Evolutionary conservation across 2,888 invertebrate genomes (phyloP), one percentile per base, ranked within the genome.

Genomic region (Stenoptilia bipunctidactyla): DNA sequence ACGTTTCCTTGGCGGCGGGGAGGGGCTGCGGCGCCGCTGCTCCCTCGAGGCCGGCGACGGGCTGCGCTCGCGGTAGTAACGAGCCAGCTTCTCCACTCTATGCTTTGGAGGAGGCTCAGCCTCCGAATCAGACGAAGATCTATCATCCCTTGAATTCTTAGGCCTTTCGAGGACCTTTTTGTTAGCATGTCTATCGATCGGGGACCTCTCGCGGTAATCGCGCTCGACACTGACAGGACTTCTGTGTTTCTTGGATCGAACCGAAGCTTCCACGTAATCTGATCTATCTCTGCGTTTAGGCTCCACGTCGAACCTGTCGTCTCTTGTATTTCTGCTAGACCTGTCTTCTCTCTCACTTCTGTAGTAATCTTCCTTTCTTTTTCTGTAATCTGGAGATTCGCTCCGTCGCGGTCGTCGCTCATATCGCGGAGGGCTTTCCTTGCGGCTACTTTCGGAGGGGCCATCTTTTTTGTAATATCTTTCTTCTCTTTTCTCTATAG

Each of bases 71-170:
- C 64, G 70, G 37, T 64, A 51, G 45, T 65, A 58, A 30, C 61
- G 61, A 6, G 49, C 42, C 40, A 40, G 43, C 43, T 59, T 69
- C 15, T 61, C 61, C 15, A 45, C 41, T 40, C 46, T 60, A n/a
- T 51, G 61, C 50, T 62, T 69, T 3, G 56, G 53, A 5, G 55
- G 53, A 2, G 52, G 52, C 45, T 75, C 75, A 0, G 54, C 33
- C 27, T 75, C 75, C 0, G 76, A 69, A 43, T 74, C 77, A 0
- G 74, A 66, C 1, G 71, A 64, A 0, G 65, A 52, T 10, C n/a
- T 30, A 4, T 3, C 20, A 5, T 3, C 20, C 20, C 20, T 3
- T 5, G 20, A 20, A 20, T 20, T 3, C 8, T 8, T 20, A 8
- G 4, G 20, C 20, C 30, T 30, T 3, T 30, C 30, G 2, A n/a